Evolutionary conservation across 2,113 vertebrate species (phyloP).

Genomic region (Hyperoodon ampullatus): DNA sequence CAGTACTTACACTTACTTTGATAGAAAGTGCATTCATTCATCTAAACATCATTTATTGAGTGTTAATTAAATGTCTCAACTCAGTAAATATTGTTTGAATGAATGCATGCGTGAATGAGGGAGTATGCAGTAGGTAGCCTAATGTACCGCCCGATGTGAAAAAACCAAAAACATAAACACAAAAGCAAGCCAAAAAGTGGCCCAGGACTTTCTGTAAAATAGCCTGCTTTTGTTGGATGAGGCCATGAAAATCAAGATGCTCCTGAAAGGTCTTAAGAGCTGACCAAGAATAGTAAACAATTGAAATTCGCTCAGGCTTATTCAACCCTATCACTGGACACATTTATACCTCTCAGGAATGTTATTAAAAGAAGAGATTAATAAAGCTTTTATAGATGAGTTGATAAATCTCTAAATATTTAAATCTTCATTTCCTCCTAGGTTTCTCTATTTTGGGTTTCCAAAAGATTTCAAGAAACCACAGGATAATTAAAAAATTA

Average conservation of each 20-base stretch:
- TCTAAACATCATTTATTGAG: neutral
- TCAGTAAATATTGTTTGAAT: neutral
- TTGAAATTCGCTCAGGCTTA: neutral
- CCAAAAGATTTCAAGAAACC: constrained; percentile 7
- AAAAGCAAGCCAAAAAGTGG: no score
- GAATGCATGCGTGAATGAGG: neutral
- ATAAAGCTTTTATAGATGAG: neutral
- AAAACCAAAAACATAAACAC: no score
- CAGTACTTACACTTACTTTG: neutral
- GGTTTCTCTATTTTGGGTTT: neutral
- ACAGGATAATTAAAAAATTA: neutral
- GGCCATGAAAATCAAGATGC: neutral
- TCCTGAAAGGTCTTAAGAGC: neutral
- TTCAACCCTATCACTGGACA: neutral
- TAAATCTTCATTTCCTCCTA: neutral
- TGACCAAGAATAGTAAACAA: neutral
- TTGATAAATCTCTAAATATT: neutral
- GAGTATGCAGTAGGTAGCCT: no score
- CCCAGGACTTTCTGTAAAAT: neutral
- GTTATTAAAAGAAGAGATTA: neutral
- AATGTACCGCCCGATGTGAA: no score
- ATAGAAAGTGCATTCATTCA: neutral
- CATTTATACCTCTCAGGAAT: neutral
- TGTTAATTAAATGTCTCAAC: neutral
- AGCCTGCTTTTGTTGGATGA: no score